Conservation (phyloP, 2,888 invertebrate genomes). For the Hypercompe scribonia region DNA sequence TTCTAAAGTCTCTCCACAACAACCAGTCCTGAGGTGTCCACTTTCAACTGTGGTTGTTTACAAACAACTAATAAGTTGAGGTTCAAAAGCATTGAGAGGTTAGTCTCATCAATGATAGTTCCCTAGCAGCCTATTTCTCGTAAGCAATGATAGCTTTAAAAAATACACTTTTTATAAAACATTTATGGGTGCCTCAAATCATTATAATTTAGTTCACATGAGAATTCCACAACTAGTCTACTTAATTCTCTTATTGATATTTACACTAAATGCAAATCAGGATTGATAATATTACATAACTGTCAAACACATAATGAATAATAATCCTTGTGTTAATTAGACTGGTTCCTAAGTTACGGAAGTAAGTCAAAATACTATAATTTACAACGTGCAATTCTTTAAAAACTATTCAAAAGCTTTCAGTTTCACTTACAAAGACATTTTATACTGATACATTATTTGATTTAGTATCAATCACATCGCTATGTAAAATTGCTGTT, state of each 20-base stretch:
- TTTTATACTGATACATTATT: neutral
- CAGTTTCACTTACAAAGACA: too few relatives aligned
- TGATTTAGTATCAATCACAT: neutral
- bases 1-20: too few relatives aligned
- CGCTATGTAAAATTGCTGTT: neutral
- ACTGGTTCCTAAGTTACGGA: neutral
- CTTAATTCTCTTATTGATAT: neutral
- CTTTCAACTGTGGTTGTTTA: neutral
- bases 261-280: too few relatives aligned
- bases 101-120: neutral
- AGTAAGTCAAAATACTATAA: neutral
- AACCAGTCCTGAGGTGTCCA: too few relatives aligned
- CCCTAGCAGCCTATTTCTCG: neutral
- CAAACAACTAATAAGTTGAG: neutral
- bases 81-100: neutral
- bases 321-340: neutral
- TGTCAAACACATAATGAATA: neutral
- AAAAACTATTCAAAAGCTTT: too few relatives aligned
- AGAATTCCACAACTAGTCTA: neutral
- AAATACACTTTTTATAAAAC: neutral
- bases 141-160: neutral
- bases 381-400: neutral
- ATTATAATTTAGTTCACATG: neutral
- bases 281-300: too few relatives aligned
- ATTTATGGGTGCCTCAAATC: neutral